Base-by-base conservation (phyloP, 2,797 vertebrate species). In the Sebastes ruberrimus region DNA sequence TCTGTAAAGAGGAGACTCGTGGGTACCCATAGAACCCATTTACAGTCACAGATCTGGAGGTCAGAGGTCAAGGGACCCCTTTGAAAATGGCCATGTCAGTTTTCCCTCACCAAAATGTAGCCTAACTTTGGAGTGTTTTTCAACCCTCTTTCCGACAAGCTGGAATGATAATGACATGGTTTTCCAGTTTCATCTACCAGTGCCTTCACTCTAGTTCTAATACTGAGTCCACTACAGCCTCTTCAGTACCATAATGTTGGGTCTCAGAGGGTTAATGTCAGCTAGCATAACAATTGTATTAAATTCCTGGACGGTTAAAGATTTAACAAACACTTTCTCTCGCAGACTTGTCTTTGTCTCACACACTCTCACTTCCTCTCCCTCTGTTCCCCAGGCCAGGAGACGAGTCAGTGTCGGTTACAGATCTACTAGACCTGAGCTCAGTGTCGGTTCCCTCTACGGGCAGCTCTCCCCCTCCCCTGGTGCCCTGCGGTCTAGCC, bases 401-500 rank as follows among this genome's bases (percentile, higher is more conserved):
- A 60, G 97, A 97, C 25, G 97, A 98, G 25, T 95, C 94, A 0
- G 88, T 96, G 72, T 96, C 95, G 0, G 94, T 97, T 69, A 95
- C 95, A 5, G 97, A 98, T 49, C 93, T 96, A 27, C 90, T 97
- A 0, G 97, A 97, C 80, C 92, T 97, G 69, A 94, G 94, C 89
- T 95, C 95, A 0, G 96, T 96, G 75, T 93, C 96, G 3, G 85
- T 95, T 33, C 81, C 94, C 18, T 94, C 90, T 52, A 0, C 89
- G 27, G 93, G 92, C 74, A 83, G 85, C 93, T 53, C 95, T 89
- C 92, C 92, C 3, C 91, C 90, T 82, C 76, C 89, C 81, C 89
- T 88, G 90, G 2, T 95, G 69, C 89, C 89, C 85, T 72, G 73
- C 82, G 0, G 91, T 93, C 83, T 80, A 9, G 7, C 77, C 25